Base-by-base conservation (phyloP, 2,113 vertebrate genomes). In the Furnarius figulus region DNA sequence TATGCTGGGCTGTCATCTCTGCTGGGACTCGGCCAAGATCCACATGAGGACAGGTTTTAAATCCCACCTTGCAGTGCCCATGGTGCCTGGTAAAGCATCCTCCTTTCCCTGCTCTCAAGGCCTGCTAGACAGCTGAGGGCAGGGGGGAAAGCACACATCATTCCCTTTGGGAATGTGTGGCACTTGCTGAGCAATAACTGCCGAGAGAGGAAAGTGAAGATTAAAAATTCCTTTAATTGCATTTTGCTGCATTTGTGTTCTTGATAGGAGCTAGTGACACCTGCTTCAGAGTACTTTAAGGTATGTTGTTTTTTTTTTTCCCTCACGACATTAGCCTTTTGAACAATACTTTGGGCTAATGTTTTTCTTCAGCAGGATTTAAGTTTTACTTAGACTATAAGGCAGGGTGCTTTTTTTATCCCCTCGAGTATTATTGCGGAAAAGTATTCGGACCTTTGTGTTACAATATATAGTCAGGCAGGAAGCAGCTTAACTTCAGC, bases 171-270 rank as follows among this genome's bases (percentile, higher is more conserved):
- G 46, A 80, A 58, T 65, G 12, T 47, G 31, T 59, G 47, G 33
- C 0, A 0, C 67, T 91, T 83, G n/a, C 59, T 87, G 63, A 74
- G 72, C 39, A 49, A 35, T 61, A 63, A 73, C 53, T 90, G 23
- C 65, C 0, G 1, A 81, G 58, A 44, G 49, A 81, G 44, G 72
- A 86, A 73, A 86, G 16, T 4, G 30, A 77, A 66, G 49, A 89
- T 55, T 72, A 81, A 87, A 84, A 87, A 59, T 63, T 21, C 22
- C 39, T 80, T 61, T 81, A 81, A 87, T 53, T 92, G 55, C 37
- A 27, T 91, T 90, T 84, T 92, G 40, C 62, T 87, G 4, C 46
- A 37, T 89, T 84, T 77, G 9, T 59, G 28, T 35, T 15, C 52
- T 77, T 55, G 65, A 37, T 90, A 80, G 52, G 49, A 79, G 65